Conservation (phyloP, 2,797 vertebrate species). For the Otolemur crassicaudatus region DNA sequence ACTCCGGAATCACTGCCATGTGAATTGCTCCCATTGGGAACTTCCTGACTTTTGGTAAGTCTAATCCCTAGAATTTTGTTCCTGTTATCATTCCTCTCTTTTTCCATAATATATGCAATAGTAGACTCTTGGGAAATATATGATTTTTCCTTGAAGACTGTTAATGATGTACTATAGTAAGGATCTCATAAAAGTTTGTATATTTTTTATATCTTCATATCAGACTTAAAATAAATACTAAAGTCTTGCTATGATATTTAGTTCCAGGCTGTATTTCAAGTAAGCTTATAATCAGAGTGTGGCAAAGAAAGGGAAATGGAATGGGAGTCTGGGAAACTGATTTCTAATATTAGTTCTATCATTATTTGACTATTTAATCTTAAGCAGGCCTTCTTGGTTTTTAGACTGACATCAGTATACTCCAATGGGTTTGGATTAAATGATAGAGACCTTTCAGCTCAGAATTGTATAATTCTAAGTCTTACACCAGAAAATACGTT, state of each 20-base stretch:
- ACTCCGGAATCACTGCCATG: background rate
- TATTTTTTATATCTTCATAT: background rate
- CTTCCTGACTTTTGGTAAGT: background rate
- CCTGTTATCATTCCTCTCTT: background rate
- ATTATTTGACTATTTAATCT: background rate
- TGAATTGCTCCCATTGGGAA: background rate
- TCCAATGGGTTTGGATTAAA: background rate
- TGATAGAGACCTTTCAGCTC: background rate
- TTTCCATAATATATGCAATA: background rate
- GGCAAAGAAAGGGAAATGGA: background rate
- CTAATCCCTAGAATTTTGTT: background rate
- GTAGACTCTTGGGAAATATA: background rate
- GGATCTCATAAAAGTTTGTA: background rate
- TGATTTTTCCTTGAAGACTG: constrained; percentile 1
- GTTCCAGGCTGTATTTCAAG: background rate
- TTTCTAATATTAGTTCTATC: background rate
- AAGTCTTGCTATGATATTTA: background rate
- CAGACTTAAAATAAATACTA: background rate
- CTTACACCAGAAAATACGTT: constrained; percentile 8
- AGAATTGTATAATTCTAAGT: background rate
- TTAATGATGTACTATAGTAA: background rate
- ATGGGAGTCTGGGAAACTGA: background rate
- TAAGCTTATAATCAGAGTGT: background rate
- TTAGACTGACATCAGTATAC: constrained; percentile 1
- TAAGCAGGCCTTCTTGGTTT: constrained; percentile 8